phyloP scores from a whole-genome alignment of 2,888 invertebrate genomes.

The Xanthia togata region DNA sequence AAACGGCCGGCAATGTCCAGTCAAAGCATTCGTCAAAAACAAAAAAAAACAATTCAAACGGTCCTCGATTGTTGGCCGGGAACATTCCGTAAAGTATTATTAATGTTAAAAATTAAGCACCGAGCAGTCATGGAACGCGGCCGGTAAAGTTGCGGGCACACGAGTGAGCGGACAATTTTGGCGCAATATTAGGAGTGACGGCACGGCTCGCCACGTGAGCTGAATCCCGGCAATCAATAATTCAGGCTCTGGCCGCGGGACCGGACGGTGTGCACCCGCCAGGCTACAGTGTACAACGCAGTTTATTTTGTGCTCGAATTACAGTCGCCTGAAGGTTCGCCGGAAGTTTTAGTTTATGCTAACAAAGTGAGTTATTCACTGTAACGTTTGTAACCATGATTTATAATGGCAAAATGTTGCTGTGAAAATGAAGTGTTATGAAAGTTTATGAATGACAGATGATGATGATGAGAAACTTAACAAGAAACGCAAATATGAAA shows the following conservation, averaged over 20 bases:
- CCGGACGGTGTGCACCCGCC: slow-evolving; percentile 35
- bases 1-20: slow-evolving; percentile 27
- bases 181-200: slow-evolving; percentile 59
- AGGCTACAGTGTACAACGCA: slow-evolving; percentile 19
- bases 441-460: neutral
- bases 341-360: slow-evolving; percentile 24
- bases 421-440: neutral
- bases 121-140: slow-evolving; percentile 26
- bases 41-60: slow-evolving; percentile 24
- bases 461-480: neutral
- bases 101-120: slow-evolving; percentile 45
- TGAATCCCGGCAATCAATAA: slow-evolving; percentile 64
- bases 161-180: slow-evolving; percentile 16
- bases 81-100: slow-evolving; percentile 47
- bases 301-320: slow-evolving; percentile 38
- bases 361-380: slow-evolving; percentile 5
- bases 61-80: slow-evolving; percentile 13
- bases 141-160: slow-evolving; percentile 31
- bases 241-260: slow-evolving; percentile 45
- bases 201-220: slow-evolving; percentile 50
- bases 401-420: neutral
- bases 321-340: slow-evolving; percentile 3
- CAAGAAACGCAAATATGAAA: neutral
- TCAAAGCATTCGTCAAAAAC: slow-evolving; percentile 31
- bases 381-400: slow-evolving; percentile 8